These are phyloP conservation scores for Rhinogobio ventralis DNA, from an alignment of 2,797 vertebrate genomes.

Conservation along the genomic window DNA sequence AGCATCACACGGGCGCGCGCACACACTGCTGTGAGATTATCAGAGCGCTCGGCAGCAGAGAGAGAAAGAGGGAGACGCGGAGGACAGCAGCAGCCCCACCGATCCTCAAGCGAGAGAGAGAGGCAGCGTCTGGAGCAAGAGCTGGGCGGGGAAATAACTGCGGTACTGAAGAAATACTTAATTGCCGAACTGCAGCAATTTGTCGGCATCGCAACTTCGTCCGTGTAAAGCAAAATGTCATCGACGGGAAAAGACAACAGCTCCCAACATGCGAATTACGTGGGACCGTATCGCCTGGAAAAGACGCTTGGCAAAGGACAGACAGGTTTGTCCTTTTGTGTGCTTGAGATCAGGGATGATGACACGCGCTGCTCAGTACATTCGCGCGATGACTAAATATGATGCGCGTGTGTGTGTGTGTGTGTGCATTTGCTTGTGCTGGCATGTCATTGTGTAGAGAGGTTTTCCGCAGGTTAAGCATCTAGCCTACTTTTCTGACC, in stretches of 20 bases:
- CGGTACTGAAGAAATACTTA: constrained; percentile 65
- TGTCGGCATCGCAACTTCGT: constrained; percentile 44
- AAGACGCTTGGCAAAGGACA: constrained; percentile 99
- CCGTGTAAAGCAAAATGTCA: constrained; percentile 80
- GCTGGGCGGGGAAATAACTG: constrained; percentile 68
- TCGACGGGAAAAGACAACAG: constrained; percentile 94
- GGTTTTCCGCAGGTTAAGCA: constrained; percentile 21
- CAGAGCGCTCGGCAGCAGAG: constrained; percentile 60
- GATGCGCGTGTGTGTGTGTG: background rate
- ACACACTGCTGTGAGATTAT: constrained; percentile 66
- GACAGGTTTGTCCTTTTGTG: constrained; percentile 88
- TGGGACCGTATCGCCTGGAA: constrained; percentile 98
- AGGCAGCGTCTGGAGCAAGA: constrained; percentile 55
- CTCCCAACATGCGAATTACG: constrained; percentile 97
- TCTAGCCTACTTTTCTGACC: constrained; percentile 35
- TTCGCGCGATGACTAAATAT: constrained; percentile 30
- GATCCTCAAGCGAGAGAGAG: constrained; percentile 58
- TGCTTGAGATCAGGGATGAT: constrained; percentile 28
- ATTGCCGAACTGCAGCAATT: constrained; percentile 55
- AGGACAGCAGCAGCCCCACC: constrained; percentile 62
- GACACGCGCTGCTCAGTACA: constrained; percentile 21
- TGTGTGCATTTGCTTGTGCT: constrained; percentile 7
- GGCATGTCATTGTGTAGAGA: constrained; percentile 38
- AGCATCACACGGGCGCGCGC: constrained; percentile 65
- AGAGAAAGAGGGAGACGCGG: constrained; percentile 49